Evolutionary conservation across 2,888 invertebrate genomes (phyloP), one percentile per base, ranked within the genome.

Genomic region (Drosophila rellima): DNA sequence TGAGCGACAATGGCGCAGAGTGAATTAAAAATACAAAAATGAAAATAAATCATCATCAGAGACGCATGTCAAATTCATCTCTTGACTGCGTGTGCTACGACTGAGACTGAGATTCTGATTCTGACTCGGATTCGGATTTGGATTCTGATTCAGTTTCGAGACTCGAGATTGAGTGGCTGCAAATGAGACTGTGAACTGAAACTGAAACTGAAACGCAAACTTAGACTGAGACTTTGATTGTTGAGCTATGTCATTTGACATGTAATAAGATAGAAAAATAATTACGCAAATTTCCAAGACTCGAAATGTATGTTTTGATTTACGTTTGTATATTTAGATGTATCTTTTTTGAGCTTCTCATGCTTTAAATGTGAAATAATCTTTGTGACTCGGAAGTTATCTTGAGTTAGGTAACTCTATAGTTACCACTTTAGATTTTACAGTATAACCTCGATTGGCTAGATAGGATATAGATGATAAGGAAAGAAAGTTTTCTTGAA

Each of bases 11-110:
- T 81, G 80, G 81, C 81, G 84, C 82, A 79, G 83, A 82, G 82
- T 82, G 82, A 82, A 82, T 82, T 82, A 82, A 82, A 82, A 82
- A 83, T 76, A 82, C 79, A 83, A 86, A 80, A 80, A 76, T 72
- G 83, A 83, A 86, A 81, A 80, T 79, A 83, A 82, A 82, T 82
- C 85, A 82, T 82, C 82, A 86, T 83, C 86, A 80, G 85, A 80
- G 84, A 79, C 83, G 86, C 86, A 80, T 83, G 83, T 79, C 83
- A 83, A 86, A 86, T 81, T 82, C 81, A 75, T 80, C 78, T 83
- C 85, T 73, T 72, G 78, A 78, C 85, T 80, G 82, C 63, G 64
- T 70, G 72, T 65, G 67, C 82, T 42, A 39, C 15, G 52, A 31
- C 35, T 56, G 17, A 10, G 44, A 45, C 48, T 67, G 56, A 62